Percentiles rank a stretch among this genome's conserved stretches.
Evolutionary conservation across 1,140 invertebrate genomes (phyloP).

Genomic region (Liolophura sinensis): DNA sequence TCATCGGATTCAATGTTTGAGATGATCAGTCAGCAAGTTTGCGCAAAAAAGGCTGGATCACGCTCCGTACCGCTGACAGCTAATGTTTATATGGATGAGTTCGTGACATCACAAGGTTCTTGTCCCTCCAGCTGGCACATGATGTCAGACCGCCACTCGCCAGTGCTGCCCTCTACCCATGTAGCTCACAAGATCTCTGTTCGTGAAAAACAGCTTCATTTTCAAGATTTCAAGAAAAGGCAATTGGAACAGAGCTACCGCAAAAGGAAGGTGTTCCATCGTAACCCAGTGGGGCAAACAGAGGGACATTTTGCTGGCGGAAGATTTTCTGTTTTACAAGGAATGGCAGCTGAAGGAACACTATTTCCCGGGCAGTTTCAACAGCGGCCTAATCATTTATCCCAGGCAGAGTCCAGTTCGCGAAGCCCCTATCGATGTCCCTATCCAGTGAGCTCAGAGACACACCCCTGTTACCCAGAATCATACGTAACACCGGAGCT

Average conservation of each 20-base stretch:
- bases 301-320: no score
- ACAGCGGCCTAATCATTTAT: neutral
- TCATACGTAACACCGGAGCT: neutral
- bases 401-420: neutral
- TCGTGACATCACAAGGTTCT: neutral
- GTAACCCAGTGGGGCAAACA: neutral
- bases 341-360: no score
- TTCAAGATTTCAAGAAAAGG: constrained; percentile 34
- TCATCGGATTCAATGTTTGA: no score
- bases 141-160: constrained; percentile 38
- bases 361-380: no score
- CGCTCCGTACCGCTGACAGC: neutral
- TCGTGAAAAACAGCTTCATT: constrained; percentile 38
- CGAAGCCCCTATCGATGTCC: neutral
- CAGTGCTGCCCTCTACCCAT: constrained; percentile 43
- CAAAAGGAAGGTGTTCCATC: neutral
- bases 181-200: constrained; percentile 39
- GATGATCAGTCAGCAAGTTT: no score
- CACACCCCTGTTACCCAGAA: neutral
- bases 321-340: no score
- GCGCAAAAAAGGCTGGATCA: neutral
- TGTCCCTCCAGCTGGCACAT: constrained; percentile 46
- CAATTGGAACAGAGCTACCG: constrained; percentile 16
- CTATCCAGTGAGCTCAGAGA: neutral
- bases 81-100: no score